A percentile compares a stretch with the other conserved stretches of the same genome.
These are phyloP conservation scores for Intellagama lesueurii DNA, from an alignment of 2,797 vertebrate genomes.

Conservation along the genomic window DNA sequence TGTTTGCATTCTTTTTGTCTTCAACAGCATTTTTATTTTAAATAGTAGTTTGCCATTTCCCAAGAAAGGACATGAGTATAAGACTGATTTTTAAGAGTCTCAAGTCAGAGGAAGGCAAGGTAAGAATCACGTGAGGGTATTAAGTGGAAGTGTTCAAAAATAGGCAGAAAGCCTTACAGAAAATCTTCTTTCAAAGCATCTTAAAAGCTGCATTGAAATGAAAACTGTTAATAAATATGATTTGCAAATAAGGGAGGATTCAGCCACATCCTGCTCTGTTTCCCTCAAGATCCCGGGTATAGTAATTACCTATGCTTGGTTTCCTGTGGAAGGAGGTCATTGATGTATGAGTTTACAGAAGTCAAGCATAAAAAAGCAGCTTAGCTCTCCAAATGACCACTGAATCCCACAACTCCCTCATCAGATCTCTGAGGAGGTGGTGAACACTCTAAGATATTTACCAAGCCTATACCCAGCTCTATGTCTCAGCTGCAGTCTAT, in stretches of 20 bases:
- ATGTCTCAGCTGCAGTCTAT: background rate
- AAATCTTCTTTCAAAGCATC: background rate
- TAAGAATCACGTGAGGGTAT: background rate
- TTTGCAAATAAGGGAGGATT: background rate
- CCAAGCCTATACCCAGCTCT: background rate
- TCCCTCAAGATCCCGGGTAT: background rate
- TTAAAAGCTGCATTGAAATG: background rate
- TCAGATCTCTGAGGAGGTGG: no score
- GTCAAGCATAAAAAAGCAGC: background rate
- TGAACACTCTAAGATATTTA: background rate
- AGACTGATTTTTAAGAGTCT: constrained; percentile 5
- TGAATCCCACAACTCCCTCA: no score
- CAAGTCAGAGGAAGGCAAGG: background rate
- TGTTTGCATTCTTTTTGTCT: background rate
- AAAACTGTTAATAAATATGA: background rate
- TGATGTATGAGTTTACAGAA: background rate
- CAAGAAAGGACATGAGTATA: background rate
- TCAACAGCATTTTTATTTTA: background rate
- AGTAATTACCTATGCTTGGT: background rate
- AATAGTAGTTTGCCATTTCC: background rate
- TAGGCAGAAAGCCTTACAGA: background rate
- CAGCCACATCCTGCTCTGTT: background rate
- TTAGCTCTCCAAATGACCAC: background rate
- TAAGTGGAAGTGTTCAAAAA: background rate
- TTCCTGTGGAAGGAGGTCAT: background rate